Percentiles rank a stretch among this genome's conserved stretches.
phyloP scores from a whole-genome alignment of 2,888 invertebrate genomes.

The Oxycera nigricornis region DNA sequence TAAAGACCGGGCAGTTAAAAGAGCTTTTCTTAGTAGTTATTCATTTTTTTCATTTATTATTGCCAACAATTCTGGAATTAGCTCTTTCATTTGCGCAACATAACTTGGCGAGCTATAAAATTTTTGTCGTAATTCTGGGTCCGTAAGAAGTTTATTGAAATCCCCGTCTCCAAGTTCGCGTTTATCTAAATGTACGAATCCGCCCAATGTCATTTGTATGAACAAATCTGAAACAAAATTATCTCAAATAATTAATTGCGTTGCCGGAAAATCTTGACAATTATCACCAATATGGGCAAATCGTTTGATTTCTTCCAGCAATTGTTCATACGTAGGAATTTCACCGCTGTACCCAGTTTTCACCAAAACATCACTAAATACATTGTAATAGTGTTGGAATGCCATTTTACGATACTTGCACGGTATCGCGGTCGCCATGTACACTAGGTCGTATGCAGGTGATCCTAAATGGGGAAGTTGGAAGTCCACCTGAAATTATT shows the following conservation, averaged over 20 bases:
- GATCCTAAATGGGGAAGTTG: slow-evolving; percentile 18
- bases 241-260: background rate
- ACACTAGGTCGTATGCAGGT: slow-evolving; percentile 15
- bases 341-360: background rate
- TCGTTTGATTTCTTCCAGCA: background rate
- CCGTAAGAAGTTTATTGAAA: background rate
- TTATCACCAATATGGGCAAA: slow-evolving; percentile 9
- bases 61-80: background rate
- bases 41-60: background rate
- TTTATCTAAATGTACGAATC: background rate
- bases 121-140: background rate
- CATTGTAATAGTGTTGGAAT: background rate
- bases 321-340: background rate
- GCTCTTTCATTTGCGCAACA: background rate
- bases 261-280: too few species aligned
- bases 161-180: background rate
- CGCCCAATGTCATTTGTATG: background rate
- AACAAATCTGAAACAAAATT: background rate
- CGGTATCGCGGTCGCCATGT: background rate
- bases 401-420: background rate
- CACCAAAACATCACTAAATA: slow-evolving; percentile 1
- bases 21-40: too few species aligned
- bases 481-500: slow-evolving; percentile 11
- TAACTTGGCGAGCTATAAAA: background rate
- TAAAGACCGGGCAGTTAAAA: too few species aligned